Conservation (phyloP, 2,888 invertebrate genomes). For the Hydraecia micacea region DNA sequence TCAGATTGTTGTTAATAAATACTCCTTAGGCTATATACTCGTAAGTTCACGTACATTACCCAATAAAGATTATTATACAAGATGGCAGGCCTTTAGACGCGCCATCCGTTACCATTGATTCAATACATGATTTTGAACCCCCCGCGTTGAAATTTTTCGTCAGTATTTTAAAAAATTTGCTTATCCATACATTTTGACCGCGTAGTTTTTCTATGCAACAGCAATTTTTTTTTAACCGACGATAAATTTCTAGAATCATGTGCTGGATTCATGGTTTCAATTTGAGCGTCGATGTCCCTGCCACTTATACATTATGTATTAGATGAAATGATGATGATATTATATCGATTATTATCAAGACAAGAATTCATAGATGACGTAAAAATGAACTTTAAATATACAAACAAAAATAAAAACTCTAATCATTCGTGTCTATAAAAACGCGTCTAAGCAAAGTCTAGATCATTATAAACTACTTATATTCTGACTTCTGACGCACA, state of each 20-base stretch:
- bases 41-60: neutral
- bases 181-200: no score
- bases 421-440: slow-evolving; percentile 7
- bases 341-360: neutral
- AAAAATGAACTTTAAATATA: neutral
- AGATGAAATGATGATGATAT: neutral
- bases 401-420: slow-evolving; percentile 2
- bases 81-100: neutral
- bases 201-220: neutral
- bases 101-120: neutral
- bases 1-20: slow-evolving; percentile 26
- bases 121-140: neutral
- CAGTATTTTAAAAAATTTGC: no score
- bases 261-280: neutral
- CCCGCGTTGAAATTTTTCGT: no score
- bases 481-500: slow-evolving; percentile 21
- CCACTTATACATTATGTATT: no score
- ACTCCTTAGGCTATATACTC: neutral
- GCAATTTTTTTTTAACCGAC: no score
- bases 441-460: slow-evolving; percentile 31
- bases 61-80: neutral
- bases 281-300: neutral
- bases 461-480: slow-evolving; percentile 24
- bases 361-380: neutral
- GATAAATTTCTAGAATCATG: neutral